Base-by-base conservation (phyloP, 2,888 invertebrate species). In the Drosophila recens region DNA sequence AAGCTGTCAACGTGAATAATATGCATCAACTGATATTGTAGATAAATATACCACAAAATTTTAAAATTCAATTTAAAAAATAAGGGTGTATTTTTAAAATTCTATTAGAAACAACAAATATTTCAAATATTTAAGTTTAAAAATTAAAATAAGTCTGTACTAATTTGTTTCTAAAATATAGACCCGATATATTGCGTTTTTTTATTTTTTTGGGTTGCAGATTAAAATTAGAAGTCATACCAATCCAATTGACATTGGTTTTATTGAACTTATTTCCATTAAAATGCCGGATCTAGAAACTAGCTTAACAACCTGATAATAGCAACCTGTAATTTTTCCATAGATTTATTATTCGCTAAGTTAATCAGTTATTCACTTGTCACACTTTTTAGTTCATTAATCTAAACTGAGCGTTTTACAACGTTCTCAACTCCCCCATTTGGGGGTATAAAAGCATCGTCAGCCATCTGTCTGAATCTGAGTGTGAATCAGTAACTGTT, bases 1-100 rank as follows among this genome's bases (percentile, higher is more conserved):
- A 0, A 87, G 88, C 27, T 85, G 88, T 38, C 42, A 68, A 0
- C 82, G 63, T n/a, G n/a, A 1, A 23, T 66, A 4, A 45, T 9
- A 4, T n/a, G 42, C 53, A 68, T 64, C 58, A 51, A 49, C 4
- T 4, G 2, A 17, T 5, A 38, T 13, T 1, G 6, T 0, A 40
- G 3, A 15, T 1, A n/a, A 15, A 9, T 23, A 4, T 4, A 4
- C 2, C 23, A 23, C 1, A 17, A 1, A 17, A 17, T 17, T 17
- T 17, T 4, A 23, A 23, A 23, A 23, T 23, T 23, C 2, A 4
- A 4, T 23, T 23, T 23, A 40, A 13, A 5, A 36, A 4, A 13
- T 13, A 36, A 4, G 36, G 13, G 5, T 27, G 5, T 33, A 8
- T 17, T 36, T 33, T 58, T 68, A 42, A 68, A 36, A 13, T 36